Base-by-base conservation (phyloP, 2,888 invertebrate species). In the Idaea straminata region DNA sequence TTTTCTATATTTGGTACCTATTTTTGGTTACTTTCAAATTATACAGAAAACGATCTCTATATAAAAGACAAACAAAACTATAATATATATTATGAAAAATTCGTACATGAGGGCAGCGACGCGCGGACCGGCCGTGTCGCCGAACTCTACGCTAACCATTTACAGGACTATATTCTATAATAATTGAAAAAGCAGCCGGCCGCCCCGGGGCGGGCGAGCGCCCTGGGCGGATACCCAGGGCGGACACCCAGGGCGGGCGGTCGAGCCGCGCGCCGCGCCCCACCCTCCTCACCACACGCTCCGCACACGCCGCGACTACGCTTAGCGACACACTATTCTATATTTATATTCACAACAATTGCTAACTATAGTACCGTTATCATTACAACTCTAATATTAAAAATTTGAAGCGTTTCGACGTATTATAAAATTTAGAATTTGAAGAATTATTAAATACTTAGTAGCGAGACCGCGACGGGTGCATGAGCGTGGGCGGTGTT, bases 1-100 rank as follows among this genome's bases (percentile, higher is more conserved):
- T 85, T 75, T 84, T 89, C 88, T 93, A 90, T 91, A 92, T 93
- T 93, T 92, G 92, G 92, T 92, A 91, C 87, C 91, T 92, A 92
- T 91, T 91, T 92, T 92, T 92, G 92, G 92, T 92, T 91, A 89
- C 80, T 87, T 87, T 90, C 82, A 91, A 92, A 90, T 89, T 83
- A 90, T 88, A 84, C 83, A 89, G 87, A 86, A 90, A 91, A 89
- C 86, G 84, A 87, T 89, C 82, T 86, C 88, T 90, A 89, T 89
- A 86, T 85, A 64, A 89, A 87, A 89, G 87, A 87, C 89, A 91
- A 92, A 92, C 88, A 89, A 88, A 91, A 91, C 59, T 59, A 90
- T 86, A 89, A 90, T 87, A 88, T 89, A 89, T 90, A 88, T 86
- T 87, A 91, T 89, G 91, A 90, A 92, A 92, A 90, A 87, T 85